Evolutionary conservation across 2,888 invertebrate genomes (phyloP).

Genomic region (Chrysolina americana): DNA sequence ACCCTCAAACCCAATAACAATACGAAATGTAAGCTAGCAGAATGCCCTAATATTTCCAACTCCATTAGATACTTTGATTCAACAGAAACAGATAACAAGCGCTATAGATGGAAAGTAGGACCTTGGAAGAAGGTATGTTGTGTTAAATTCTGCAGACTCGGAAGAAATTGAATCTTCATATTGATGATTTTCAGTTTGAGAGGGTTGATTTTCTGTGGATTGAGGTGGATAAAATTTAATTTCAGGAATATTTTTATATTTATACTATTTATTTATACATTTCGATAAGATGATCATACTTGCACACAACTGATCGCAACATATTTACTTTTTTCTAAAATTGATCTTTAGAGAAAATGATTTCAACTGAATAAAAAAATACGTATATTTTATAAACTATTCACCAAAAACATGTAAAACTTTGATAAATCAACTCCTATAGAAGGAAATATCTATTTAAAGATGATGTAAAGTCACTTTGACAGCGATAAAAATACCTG

Average conservation of each 20-base stretch:
- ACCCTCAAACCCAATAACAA: conserved; percentile 53
- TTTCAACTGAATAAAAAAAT: neutral
- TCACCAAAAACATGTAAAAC: too few species aligned
- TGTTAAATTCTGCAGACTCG: neutral
- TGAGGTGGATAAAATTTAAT: neutral
- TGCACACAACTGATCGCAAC: too few species aligned
- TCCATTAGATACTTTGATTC: conserved; percentile 53
- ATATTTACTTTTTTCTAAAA: too few species aligned
- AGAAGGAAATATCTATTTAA: too few species aligned
- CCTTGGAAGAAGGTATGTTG: conserved; percentile 70
- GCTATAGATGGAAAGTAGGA: conserved; percentile 66
- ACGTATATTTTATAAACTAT: neutral
- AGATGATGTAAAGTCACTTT: too few species aligned
- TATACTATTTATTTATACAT: too few species aligned
- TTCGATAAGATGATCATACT: too few species aligned
- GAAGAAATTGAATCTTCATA: too few species aligned
- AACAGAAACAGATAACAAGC: conserved; percentile 52
- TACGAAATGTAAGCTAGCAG: conserved; percentile 56
- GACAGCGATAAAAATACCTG: too few species aligned
- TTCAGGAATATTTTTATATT: neutral
- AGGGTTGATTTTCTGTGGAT: neutral
- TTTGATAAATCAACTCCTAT: too few species aligned
- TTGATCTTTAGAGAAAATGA: too few species aligned
- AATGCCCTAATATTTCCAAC: conserved; percentile 56
- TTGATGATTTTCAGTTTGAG: too few species aligned